Conservation (phyloP, 2,113 vertebrate genomes). For the Hystrix cristata region DNA sequence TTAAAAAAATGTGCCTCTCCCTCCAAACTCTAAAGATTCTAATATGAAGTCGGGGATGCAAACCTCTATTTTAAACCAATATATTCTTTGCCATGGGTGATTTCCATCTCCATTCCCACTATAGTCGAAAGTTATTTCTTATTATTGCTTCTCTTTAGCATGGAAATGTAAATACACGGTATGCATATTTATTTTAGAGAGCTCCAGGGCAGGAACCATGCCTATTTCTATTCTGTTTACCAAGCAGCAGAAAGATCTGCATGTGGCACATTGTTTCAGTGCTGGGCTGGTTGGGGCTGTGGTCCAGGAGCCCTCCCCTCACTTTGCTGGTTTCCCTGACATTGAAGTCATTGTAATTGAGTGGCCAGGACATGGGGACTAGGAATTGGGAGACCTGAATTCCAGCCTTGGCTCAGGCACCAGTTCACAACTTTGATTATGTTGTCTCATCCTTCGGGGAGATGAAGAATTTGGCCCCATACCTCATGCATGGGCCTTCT, state of each 20-base stretch:
- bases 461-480: neutral
- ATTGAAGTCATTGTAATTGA: neutral
- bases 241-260: neutral
- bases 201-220: neutral
- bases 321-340: neutral
- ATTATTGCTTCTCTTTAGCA: conserved; percentile 13
- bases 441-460: neutral
- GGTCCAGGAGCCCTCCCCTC: neutral
- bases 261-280: fast-evolving
- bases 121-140: conserved; percentile 50
- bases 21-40: neutral
- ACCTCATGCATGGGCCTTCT: neutral
- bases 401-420: neutral
- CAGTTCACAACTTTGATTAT: neutral
- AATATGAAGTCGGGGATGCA: neutral
- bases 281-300: neutral
- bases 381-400: neutral
- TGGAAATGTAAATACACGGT: neutral
- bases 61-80: neutral
- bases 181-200: conserved; percentile 61
- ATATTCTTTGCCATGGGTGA: neutral
- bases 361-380: neutral
- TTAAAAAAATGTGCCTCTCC: neutral
- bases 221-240: conserved; percentile 51
- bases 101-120: neutral